phyloP scores from a whole-genome alignment of 2,113 vertebrate genomes.

The Lophochroa leadbeateri region DNA sequence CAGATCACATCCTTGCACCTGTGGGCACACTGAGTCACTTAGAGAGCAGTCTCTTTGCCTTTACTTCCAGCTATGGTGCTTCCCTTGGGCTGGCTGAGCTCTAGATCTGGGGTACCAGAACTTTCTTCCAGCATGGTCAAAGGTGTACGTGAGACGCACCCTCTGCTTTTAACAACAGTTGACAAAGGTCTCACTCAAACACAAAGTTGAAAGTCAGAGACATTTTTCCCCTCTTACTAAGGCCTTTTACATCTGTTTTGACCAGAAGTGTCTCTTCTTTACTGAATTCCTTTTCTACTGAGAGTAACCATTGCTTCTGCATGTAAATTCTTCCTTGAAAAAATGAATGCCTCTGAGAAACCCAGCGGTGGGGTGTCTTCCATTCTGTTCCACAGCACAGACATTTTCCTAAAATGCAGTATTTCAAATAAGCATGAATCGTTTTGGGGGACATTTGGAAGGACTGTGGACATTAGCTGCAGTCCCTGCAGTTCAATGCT shows the following conservation, averaged over 20 bases:
- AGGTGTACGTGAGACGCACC: background rate
- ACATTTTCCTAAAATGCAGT: fast-evolving
- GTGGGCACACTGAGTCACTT: background rate
- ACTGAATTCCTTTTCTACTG: background rate
- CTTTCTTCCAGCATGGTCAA: background rate
- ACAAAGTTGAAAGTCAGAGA: background rate
- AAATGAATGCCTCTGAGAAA: background rate
- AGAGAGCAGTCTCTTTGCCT: background rate
- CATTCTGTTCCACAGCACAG: background rate
- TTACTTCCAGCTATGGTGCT: background rate
- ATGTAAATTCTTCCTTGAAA: background rate
- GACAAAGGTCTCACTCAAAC: background rate
- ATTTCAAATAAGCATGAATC: background rate
- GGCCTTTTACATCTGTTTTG: background rate
- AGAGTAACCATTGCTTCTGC: background rate
- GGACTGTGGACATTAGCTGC: background rate
- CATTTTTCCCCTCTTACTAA: fast-evolving
- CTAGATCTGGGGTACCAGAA: background rate
- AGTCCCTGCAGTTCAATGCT: background rate
- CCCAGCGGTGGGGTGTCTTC: fast-evolving
- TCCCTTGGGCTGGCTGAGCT: background rate
- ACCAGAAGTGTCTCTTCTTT: background rate
- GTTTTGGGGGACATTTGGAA: background rate
- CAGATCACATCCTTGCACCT: background rate
- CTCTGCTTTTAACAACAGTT: background rate